Conservation (phyloP, 2,113 vertebrate genomes). For the Chitala chitala region DNA sequence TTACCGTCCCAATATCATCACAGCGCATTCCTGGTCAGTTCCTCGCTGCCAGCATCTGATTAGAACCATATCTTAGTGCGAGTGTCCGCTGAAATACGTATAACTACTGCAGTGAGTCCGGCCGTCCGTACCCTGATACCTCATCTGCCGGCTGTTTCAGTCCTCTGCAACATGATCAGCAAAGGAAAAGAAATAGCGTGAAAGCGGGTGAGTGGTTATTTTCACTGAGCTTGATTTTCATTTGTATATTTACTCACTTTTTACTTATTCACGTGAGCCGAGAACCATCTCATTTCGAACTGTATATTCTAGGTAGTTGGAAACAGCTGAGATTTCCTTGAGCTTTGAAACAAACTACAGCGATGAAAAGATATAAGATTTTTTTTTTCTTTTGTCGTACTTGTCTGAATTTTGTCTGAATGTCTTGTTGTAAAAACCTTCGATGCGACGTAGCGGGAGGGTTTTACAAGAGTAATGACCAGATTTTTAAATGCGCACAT, state of each 20-base stretch:
- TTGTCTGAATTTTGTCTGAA: background rate
- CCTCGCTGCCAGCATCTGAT: constrained; percentile 73
- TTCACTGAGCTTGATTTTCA: no score
- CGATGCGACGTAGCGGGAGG: no score
- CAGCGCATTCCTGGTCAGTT: constrained; percentile 68
- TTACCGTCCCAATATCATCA: constrained; percentile 52
- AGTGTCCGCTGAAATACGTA: no score
- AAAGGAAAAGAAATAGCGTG: constrained; percentile 6
- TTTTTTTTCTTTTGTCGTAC: background rate
- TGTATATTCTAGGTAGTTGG: background rate
- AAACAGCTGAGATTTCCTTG: background rate
- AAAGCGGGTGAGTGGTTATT: constrained; percentile 33
- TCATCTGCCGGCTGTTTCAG: constrained; percentile 16
- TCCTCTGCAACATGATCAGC: constrained; percentile 27
- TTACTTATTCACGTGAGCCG: background rate
- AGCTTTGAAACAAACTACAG: no score
- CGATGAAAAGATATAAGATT: background rate
- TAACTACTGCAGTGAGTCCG: background rate
- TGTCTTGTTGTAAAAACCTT: no score
- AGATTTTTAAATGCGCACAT: no score
- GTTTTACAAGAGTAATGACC: no score
- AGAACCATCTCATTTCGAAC: background rate
- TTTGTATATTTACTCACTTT: no score
- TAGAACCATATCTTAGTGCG: constrained; percentile 66
- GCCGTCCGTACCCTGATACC: constrained; percentile 17